Conservation (phyloP, 2,888 invertebrate genomes). For the Cephalotes varians region DNA sequence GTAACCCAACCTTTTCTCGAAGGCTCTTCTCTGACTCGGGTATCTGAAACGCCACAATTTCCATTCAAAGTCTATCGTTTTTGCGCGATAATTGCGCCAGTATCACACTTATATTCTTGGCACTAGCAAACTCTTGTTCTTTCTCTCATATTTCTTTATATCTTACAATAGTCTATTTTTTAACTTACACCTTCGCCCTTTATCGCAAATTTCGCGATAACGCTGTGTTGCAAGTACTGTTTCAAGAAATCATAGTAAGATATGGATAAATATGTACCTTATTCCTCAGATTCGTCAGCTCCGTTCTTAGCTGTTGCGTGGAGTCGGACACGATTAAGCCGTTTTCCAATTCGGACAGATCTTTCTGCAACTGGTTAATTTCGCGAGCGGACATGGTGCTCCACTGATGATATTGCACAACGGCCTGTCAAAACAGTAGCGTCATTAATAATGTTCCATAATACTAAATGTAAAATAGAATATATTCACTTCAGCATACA, state of each 20-base stretch:
- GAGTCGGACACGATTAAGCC: conserved; percentile 90
- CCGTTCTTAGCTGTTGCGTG: conserved; percentile 89
- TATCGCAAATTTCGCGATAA: conserved; percentile 39
- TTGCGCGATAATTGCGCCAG: conserved; percentile 59
- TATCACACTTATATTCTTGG: conserved; percentile 57
- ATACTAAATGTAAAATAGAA: neutral
- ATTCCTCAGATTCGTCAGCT: conserved; percentile 92
- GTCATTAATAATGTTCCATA: neutral
- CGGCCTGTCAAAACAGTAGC: conserved; percentile 78
- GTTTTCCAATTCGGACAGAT: conserved; percentile 90
- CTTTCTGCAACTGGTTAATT: conserved; percentile 91
- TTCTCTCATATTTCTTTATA: conserved; percentile 34
- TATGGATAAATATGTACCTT: conserved; percentile 86
- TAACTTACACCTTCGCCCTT: conserved; percentile 58
- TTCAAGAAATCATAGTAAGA: conserved; percentile 8
- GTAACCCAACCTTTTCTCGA: conserved; percentile 85
- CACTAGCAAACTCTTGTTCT: conserved; percentile 49
- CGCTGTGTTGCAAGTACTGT: conserved; percentile 38
- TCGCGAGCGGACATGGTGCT: conserved; percentile 92
- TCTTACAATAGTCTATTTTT: neutral
- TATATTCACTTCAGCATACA: too few relatives aligned
- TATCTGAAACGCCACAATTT: conserved; percentile 85
- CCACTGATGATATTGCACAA: conserved; percentile 91
- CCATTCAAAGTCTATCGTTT: conserved; percentile 79
- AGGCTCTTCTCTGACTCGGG: conserved; percentile 85